Evolutionary conservation across 2,113 vertebrate genomes (phyloP), one percentile per base, ranked within the genome.

Genomic region (Semnornis frantzii): DNA sequence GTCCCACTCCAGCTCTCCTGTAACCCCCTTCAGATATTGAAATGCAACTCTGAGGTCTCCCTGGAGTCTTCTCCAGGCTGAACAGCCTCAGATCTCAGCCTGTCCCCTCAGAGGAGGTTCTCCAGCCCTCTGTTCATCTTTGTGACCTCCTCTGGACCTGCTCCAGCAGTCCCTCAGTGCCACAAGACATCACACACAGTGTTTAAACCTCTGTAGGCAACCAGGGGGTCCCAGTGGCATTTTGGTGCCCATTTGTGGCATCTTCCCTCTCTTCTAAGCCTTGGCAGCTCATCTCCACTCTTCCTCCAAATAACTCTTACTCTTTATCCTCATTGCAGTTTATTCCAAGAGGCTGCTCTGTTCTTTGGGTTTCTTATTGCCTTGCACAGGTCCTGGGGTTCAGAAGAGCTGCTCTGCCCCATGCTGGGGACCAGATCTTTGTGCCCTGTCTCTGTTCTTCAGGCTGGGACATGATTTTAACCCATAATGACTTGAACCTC

Each of bases 261-360:
- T 31, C 54, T 70, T 50, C 33, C 10, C 16, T 28, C n/a, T 69
- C 34, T 84, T 59, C 63, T 23, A 66, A 48, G 15, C 10, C 1
- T 7, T 16, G 13, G 18, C 39, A 74, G 46, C 37, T 10, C 1
- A 0, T 21, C n/a, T 66, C n/a, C 0, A 1, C 30, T 50, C 37
- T 57, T 66, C 18, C 59, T 82, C 37, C 42, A 52, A 23, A 46
- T 44, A 16, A n/a, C 37, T 64, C 42, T 31, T 20, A 24, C 17
- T 28, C 13, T 58, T 68, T 48, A 15, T 63, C 28, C 28, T 46
- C 52, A 82, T 24, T 46, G 42, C 21, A 54, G 3, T n/a, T 28
- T 59, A 34, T 69, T 65, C 65, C 50, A 39, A n/a, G 60, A 55
- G n/a, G 25, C 2, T 11, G 50, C 21, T 28, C 37, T 65, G n/a